Evolutionary conservation across 2,113 vertebrate species (phyloP).

Genomic region (Stigmatopora nigra): DNA sequence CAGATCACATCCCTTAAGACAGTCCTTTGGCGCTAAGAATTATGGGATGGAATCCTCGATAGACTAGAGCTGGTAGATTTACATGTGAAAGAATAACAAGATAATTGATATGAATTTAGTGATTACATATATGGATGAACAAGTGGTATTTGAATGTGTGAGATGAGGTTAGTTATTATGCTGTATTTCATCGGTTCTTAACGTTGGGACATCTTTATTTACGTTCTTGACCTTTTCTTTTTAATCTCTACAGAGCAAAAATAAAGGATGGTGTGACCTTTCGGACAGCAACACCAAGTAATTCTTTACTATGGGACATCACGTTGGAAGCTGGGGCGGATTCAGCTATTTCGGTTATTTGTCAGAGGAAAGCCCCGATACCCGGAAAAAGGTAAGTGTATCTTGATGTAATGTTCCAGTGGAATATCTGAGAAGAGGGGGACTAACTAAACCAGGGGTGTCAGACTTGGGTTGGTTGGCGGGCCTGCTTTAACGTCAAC

Average conservation of each 20-base stretch:
- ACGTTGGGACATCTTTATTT: slow-evolving; percentile 3
- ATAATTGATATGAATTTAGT: neutral
- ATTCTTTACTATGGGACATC: slow-evolving; percentile 78
- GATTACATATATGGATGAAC: neutral
- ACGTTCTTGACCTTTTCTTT: slow-evolving; percentile 36
- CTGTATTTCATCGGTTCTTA: neutral
- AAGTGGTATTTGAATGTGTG: neutral
- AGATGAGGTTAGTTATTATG: neutral
- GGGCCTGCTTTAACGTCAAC: no score
- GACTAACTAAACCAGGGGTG: no score
- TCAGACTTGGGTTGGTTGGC: no score
- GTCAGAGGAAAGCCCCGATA: slow-evolving; percentile 71
- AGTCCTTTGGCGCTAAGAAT: slow-evolving; percentile 36
- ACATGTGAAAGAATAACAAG: slow-evolving; percentile 12
- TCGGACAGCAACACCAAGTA: slow-evolving; percentile 75
- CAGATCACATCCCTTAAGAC: slow-evolving; percentile 53
- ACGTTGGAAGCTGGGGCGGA: slow-evolving; percentile 67
- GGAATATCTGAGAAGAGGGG: neutral
- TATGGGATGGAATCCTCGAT: slow-evolving; percentile 33
- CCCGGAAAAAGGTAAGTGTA: slow-evolving; percentile 68
- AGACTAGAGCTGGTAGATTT: slow-evolving; percentile 45
- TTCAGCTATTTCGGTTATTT: slow-evolving; percentile 72
- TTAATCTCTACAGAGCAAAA: slow-evolving; percentile 72
- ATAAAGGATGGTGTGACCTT: slow-evolving; percentile 81
- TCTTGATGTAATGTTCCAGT: neutral